Conservation (phyloP, 1,140 invertebrate genomes). For the Maniola jurtina region DNA sequence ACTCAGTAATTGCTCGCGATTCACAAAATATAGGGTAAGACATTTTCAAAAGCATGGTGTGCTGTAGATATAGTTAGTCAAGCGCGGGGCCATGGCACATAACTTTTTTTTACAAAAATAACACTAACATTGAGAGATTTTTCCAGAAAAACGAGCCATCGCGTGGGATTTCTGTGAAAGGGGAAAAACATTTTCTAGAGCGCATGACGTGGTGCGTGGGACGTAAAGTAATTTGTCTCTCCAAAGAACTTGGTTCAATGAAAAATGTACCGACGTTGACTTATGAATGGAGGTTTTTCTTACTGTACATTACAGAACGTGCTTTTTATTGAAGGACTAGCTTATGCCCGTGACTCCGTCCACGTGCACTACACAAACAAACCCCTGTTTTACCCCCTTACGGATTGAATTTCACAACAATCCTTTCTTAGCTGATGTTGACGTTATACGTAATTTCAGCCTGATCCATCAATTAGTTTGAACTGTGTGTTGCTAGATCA, state of each 20-base stretch:
- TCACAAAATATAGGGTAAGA: background rate
- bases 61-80: too few species aligned
- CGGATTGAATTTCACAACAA: too few species aligned
- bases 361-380: too few species aligned
- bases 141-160: background rate
- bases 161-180: background rate
- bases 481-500: too few species aligned
- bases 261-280: background rate
- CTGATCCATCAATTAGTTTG: too few species aligned
- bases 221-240: background rate
- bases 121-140: background rate
- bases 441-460: too few species aligned
- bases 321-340: too few species aligned
- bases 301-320: background rate
- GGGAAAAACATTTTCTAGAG: background rate
- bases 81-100: too few species aligned
- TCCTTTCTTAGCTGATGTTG: too few species aligned
- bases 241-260: background rate
- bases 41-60: background rate
- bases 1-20: background rate
- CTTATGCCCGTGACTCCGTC: too few species aligned
- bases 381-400: too few species aligned
- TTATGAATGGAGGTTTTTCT: background rate
- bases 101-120: too few species aligned
- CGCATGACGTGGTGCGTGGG: background rate